Conservation (phyloP, 1,140 invertebrate species). For the Drosophila obscura region DNA sequence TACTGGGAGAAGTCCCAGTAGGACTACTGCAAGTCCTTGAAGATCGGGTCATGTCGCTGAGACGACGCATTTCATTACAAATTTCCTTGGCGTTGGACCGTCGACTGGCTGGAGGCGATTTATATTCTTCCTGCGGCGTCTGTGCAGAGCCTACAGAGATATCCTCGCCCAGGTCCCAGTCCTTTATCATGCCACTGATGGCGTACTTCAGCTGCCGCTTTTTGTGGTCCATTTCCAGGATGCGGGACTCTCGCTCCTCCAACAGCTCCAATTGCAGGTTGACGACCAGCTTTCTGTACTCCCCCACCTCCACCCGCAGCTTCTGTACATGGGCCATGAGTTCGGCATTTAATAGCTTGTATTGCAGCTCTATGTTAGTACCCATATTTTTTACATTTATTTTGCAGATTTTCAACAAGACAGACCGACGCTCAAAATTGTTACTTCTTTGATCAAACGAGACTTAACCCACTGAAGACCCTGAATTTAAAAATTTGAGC, state of each 20-base stretch:
- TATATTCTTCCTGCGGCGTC: neutral
- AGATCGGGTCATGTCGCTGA: neutral
- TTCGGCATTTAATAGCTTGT: conserved; percentile 55
- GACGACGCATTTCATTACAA: conserved; percentile 10
- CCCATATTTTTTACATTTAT: conserved; percentile 9
- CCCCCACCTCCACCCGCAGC: conserved; percentile 34
- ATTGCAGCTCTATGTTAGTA: conserved; percentile 43
- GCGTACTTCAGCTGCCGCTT: neutral
- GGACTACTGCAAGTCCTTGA: neutral
- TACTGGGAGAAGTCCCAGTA: neutral
- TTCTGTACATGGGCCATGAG: conserved; percentile 52
- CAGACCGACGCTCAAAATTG: neutral
- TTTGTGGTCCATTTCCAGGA: neutral
- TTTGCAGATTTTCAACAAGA: neutral
- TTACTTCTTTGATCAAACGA: too few relatives aligned
- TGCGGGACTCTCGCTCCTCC: conserved; percentile 34
- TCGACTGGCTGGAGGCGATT: neutral
- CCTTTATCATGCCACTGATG: neutral
- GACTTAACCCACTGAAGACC: too few relatives aligned
- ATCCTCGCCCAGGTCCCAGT: neutral
- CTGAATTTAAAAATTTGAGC: too few relatives aligned
- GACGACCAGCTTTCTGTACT: conserved; percentile 19
- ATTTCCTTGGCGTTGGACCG: conserved; percentile 12
- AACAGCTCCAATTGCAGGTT: conserved; percentile 29
- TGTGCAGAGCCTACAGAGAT: neutral